phyloP scores from a whole-genome alignment of 2,113 vertebrate genomes.

The Hippolais icterina region DNA sequence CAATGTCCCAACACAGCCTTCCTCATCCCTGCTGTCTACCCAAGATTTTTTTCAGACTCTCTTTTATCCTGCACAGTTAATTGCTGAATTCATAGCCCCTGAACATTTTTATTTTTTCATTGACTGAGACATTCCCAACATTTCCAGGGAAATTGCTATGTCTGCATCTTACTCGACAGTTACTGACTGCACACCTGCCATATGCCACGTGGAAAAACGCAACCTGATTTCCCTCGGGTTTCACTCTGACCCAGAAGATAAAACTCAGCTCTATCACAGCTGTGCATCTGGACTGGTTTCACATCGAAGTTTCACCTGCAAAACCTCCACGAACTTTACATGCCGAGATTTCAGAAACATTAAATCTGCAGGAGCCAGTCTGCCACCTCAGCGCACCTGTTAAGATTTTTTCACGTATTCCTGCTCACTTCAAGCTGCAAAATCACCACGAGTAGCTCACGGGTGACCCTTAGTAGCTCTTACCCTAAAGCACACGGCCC shows the following conservation, averaged over 20 bases:
- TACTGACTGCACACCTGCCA: not conserved
- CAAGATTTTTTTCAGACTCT: not conserved
- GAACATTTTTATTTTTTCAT: not conserved
- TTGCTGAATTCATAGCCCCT: not conserved
- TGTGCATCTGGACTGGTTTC: not conserved
- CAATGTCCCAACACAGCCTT: fast-evolving
- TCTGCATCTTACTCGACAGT: not conserved
- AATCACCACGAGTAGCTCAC: fast-evolving
- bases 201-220: not conserved
- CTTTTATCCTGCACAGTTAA: not conserved
- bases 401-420: not conserved
- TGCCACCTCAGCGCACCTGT: not conserved
- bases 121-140: not conserved
- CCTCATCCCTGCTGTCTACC: fast-evolving
- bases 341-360: not conserved
- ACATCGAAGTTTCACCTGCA: not conserved
- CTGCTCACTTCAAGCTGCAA: fast-evolving
- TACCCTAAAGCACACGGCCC: not conserved
- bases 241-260: not conserved
- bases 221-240: not conserved
- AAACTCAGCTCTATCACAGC: not conserved
- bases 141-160: fast-evolving
- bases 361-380: not conserved
- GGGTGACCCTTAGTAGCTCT: not conserved
- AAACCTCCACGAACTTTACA: not conserved